A percentile compares a stretch with the other conserved stretches of the same genome.
These are phyloP conservation scores for Cerastis rubricosa DNA, from an alignment of 2,888 invertebrate genomes.

Conservation along the genomic window DNA sequence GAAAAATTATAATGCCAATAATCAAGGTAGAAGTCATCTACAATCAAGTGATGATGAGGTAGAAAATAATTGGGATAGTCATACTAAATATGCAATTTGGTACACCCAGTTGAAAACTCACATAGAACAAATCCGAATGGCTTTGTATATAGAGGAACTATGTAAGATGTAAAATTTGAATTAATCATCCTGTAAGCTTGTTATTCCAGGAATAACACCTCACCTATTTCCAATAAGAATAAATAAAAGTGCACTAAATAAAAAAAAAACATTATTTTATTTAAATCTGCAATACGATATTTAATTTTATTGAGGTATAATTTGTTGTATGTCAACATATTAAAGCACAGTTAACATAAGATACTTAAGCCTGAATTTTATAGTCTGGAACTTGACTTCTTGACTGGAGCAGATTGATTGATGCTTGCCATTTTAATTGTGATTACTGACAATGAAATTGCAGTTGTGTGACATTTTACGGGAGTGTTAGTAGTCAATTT, in stretches of 20 bases:
- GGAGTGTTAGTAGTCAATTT: slow-evolving; percentile 9
- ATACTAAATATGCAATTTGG: slow-evolving; percentile 75
- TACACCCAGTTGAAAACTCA: slow-evolving; percentile 79
- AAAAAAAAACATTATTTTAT: slow-evolving; percentile 24
- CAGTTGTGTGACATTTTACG: background rate
- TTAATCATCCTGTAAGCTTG: background rate
- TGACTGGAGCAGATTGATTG: slow-evolving; percentile 12
- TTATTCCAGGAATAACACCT: background rate
- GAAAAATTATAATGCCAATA: background rate
- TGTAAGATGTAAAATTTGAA: slow-evolving; percentile 59
- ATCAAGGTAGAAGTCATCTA: slow-evolving; percentile 2
- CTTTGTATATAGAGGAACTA: slow-evolving; percentile 81
- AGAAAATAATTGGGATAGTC: slow-evolving; percentile 14
- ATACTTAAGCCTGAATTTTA: too few relatives aligned
- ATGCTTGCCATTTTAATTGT: background rate
- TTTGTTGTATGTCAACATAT: slow-evolving; percentile 25
- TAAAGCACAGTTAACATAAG: background rate
- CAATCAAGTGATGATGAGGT: slow-evolving; percentile 1
- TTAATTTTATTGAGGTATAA: slow-evolving; percentile 43
- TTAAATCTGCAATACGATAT: slow-evolving; percentile 15
- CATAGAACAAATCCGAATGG: slow-evolving; percentile 77
- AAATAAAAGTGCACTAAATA: slow-evolving; percentile 28
- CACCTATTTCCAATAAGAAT: background rate
- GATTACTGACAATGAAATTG: background rate
- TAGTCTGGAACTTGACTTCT: background rate